A percentile compares a stretch with the other conserved stretches of the same genome.
phyloP scores from a whole-genome alignment of 2,888 invertebrate genomes.

The Flabesymbios commensalis region DNA sequence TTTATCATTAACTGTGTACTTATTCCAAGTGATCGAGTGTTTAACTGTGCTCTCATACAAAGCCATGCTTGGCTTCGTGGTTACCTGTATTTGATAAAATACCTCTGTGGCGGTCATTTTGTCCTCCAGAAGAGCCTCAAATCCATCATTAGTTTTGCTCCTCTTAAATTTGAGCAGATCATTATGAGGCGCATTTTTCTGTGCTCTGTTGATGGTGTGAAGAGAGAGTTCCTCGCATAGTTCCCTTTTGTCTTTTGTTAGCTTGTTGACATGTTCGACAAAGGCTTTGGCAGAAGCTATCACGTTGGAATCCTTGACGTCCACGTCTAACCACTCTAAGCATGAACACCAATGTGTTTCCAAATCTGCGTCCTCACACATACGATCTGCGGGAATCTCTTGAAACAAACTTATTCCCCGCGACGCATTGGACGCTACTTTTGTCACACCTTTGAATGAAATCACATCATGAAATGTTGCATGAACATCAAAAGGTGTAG shows the following conservation, averaged over 20 bases:
- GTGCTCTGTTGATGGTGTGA: slow-evolving; percentile 20
- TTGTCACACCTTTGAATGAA: no score
- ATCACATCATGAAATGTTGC: slow-evolving; percentile 76
- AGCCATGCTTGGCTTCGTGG: slow-evolving; percentile 75
- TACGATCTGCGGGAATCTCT: slow-evolving; percentile 70
- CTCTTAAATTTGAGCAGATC: slow-evolving; percentile 73
- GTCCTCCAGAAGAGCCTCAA: slow-evolving; percentile 76
- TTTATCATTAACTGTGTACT: slow-evolving; percentile 6
- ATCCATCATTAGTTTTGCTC: slow-evolving; percentile 81
- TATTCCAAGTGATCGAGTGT: background rate
- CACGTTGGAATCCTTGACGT: slow-evolving; percentile 59
- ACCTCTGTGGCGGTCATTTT: slow-evolving; percentile 68
- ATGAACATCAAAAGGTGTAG: slow-evolving; percentile 88
- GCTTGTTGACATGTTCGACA: slow-evolving; percentile 22
- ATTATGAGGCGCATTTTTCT: slow-evolving; percentile 21
- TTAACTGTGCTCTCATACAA: slow-evolving; percentile 81
- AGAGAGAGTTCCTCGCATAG: slow-evolving; percentile 21
- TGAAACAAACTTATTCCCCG: slow-evolving; percentile 53
- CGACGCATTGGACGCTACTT: slow-evolving; percentile 68
- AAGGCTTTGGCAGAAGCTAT: slow-evolving; percentile 13
- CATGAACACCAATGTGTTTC: slow-evolving; percentile 97
- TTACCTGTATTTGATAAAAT: slow-evolving; percentile 79
- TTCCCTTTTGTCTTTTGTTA: slow-evolving; percentile 13
- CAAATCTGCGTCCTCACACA: slow-evolving; percentile 85
- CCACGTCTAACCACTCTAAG: slow-evolving; percentile 77